Conservation (phyloP, 2,113 vertebrate species). For the Plotosus lineatus region DNA sequence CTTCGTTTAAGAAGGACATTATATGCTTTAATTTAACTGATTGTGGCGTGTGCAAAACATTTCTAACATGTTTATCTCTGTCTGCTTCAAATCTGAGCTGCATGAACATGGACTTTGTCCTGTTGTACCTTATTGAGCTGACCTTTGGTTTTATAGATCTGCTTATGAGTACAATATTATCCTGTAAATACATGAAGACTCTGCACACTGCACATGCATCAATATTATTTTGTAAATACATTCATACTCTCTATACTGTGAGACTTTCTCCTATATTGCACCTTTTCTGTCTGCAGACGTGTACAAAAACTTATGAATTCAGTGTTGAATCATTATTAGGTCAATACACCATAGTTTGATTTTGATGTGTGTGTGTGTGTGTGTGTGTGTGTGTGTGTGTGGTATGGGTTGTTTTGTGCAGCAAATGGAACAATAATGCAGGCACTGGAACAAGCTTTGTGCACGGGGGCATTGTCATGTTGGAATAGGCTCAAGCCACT, state of each 20-base stretch:
- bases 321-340: background rate
- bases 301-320: background rate
- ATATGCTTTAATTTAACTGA: background rate
- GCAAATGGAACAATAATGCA: no score
- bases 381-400: background rate
- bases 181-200: background rate
- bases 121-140: background rate
- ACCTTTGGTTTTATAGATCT: background rate
- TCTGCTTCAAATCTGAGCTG: background rate
- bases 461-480: no score
- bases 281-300: background rate
- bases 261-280: background rate
- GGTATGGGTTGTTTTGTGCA: no score
- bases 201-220: no score
- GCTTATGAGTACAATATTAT: background rate
- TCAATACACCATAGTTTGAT: no score
- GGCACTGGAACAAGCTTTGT: no score
- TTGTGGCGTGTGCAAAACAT: background rate
- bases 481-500: background rate
- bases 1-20: background rate
- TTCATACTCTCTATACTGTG: no score
- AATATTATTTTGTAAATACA: no score
- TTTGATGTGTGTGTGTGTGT: background rate
- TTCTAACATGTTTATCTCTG: background rate
- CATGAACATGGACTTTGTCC: background rate